phyloP scores from a whole-genome alignment of 2,888 invertebrate genomes.

The Yponomeuta evonymella region DNA sequence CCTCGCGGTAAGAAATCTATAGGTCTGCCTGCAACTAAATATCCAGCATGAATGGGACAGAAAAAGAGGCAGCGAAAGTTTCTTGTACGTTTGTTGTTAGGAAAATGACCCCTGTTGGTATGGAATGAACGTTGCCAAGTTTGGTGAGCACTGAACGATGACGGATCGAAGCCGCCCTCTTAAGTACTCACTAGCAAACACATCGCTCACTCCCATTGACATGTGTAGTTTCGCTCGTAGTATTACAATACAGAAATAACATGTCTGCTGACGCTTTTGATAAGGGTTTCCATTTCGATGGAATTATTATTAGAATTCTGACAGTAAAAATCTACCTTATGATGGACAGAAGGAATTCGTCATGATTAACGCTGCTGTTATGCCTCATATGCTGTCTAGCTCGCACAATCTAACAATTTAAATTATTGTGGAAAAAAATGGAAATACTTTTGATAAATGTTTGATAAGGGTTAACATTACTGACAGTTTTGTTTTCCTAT shows the following conservation, averaged over 20 bases:
- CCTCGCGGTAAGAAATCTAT: neutral
- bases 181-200: neutral
- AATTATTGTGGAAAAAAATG: no score
- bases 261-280: neutral
- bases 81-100: neutral
- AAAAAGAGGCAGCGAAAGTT: neutral
- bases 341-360: no score
- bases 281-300: no score
- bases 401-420: no score
- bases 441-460: no score
- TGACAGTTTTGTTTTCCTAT: no score
- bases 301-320: no score
- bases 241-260: neutral
- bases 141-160: slow-evolving; percentile 6
- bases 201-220: slow-evolving; percentile 24
- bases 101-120: neutral
- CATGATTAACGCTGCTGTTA: no score
- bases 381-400: no score
- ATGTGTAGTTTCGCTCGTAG: neutral
- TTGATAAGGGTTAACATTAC: no score
- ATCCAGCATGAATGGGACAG: slow-evolving; percentile 5
- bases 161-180: slow-evolving; percentile 8
- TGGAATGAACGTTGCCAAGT: neutral
- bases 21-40: neutral
- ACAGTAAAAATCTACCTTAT: no score